Conservation (phyloP, 2,113 vertebrate species). For the Brachyhypopomus gauderio region DNA sequence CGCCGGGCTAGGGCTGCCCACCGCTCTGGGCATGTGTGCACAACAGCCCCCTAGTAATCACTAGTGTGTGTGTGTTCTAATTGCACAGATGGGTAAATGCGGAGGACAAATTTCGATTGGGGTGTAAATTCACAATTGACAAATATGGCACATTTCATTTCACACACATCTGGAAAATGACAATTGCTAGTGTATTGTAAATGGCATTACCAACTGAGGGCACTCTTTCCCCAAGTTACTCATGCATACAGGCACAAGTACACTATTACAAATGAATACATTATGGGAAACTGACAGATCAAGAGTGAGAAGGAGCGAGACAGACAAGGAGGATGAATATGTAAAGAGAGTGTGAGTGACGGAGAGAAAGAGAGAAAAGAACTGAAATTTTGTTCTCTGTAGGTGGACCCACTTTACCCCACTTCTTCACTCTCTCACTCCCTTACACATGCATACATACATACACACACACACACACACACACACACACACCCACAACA, state of each 20-base stretch:
- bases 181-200: slow-evolving; percentile 11
- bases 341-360: not conserved
- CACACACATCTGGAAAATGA: too few relatives aligned
- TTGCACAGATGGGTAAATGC: too few relatives aligned
- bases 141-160: too few relatives aligned
- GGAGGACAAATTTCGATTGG: too few relatives aligned
- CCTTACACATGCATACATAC: too few relatives aligned
- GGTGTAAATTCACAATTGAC: too few relatives aligned
- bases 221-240: not conserved
- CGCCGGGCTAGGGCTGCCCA: too few relatives aligned
- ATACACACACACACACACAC: not conserved
- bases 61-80: too few relatives aligned
- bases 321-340: not conserved
- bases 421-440: too few relatives aligned
- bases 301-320: slow-evolving; percentile 31
- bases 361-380: slow-evolving; percentile 5
- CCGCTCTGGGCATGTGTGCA: too few relatives aligned
- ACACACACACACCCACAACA: not conserved
- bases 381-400: slow-evolving; percentile 57
- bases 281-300: slow-evolving; percentile 53
- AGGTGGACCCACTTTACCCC: slow-evolving; percentile 28
- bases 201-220: not conserved
- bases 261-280: slow-evolving; percentile 9
- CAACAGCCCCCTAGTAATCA: too few relatives aligned
- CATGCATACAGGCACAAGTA: not conserved